A percentile compares a stretch with the other conserved stretches of the same genome.
These are phyloP conservation scores for Agrotis exclamationis DNA, from an alignment of 2,888 invertebrate genomes.

Conservation along the genomic window DNA sequence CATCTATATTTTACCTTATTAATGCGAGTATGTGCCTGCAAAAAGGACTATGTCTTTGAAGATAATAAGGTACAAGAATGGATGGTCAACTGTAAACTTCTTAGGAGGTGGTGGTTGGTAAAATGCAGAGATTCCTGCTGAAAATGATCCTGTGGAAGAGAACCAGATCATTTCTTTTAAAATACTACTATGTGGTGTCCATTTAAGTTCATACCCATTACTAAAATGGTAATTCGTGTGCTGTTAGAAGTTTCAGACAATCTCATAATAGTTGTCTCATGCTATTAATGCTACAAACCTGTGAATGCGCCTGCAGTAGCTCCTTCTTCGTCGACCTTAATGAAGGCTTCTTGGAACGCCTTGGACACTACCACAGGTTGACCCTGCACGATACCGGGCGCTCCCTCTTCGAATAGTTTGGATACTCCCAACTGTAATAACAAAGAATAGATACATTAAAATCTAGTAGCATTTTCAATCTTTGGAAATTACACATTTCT, in stretches of 20 bases:
- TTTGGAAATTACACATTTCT: too few species aligned
- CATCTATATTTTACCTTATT: conserved; percentile 56
- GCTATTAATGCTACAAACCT: conserved; percentile 72
- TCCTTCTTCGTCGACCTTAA: conserved; percentile 96
- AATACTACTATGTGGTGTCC: neutral
- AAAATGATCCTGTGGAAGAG: conserved; percentile 46
- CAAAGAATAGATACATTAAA: neutral
- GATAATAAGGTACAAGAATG: conserved; percentile 71
- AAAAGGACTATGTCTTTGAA: conserved; percentile 71
- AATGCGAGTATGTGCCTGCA: conserved; percentile 70
- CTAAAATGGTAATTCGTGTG: neutral
- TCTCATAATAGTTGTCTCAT: neutral
- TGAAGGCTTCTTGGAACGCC: conserved; percentile 95
- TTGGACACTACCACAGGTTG: conserved; percentile 87
- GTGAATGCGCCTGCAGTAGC: conserved; percentile 95
- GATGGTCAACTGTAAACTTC: conserved; percentile 56
- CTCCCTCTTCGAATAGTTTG: conserved; percentile 71
- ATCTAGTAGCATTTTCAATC: conserved; percentile 5
- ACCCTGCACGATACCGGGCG: conserved; percentile 69
- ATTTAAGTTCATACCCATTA: neutral
- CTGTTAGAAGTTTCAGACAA: neutral
- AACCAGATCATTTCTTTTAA: neutral
- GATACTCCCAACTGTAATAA: conserved; percentile 72
- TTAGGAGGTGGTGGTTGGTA: conserved; percentile 31
- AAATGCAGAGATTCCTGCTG: conserved; percentile 26